phyloP scores from a whole-genome alignment of 2,888 invertebrate genomes.

The Ectropis crepuscularia region DNA sequence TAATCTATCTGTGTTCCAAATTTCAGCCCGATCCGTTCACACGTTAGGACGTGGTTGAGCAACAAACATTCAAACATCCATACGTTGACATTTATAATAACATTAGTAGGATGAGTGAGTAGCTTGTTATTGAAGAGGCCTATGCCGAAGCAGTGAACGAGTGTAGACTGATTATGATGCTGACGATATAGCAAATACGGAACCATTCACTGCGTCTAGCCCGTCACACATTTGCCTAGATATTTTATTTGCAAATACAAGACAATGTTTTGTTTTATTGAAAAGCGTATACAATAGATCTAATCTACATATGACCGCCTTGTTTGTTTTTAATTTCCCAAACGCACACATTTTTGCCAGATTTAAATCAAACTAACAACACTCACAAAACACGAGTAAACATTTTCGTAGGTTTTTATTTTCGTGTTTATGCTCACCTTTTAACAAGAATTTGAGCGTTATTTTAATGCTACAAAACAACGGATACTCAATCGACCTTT shows the following conservation, averaged over 20 bases:
- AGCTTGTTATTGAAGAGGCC: no score
- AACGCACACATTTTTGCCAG: constrained; percentile 5
- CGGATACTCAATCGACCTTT: constrained; percentile 43
- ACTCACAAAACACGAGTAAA: constrained; percentile 2
- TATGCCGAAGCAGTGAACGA: no score
- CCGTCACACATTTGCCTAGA: background rate
- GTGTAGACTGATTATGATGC: no score
- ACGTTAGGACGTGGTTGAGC: no score
- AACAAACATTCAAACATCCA: no score
- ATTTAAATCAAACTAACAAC: constrained; percentile 8
- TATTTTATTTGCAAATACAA: background rate
- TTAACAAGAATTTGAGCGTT: background rate
- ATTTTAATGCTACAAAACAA: constrained; percentile 24
- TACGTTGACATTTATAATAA: no score
- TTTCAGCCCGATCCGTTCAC: no score
- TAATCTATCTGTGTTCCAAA: no score
- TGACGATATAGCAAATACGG: no score
- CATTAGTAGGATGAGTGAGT: no score
- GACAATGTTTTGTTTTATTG: background rate
- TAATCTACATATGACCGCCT: background rate
- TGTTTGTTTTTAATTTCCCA: constrained; percentile 9
- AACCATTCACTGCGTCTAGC: background rate
- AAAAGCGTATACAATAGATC: no score
- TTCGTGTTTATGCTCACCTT: background rate
- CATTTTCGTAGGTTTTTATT: constrained; percentile 3